A percentile compares a stretch with the other conserved stretches of the same genome.
Evolutionary conservation across 2,888 invertebrate genomes (phyloP).

Genomic region (Xestia c-nigrum): DNA sequence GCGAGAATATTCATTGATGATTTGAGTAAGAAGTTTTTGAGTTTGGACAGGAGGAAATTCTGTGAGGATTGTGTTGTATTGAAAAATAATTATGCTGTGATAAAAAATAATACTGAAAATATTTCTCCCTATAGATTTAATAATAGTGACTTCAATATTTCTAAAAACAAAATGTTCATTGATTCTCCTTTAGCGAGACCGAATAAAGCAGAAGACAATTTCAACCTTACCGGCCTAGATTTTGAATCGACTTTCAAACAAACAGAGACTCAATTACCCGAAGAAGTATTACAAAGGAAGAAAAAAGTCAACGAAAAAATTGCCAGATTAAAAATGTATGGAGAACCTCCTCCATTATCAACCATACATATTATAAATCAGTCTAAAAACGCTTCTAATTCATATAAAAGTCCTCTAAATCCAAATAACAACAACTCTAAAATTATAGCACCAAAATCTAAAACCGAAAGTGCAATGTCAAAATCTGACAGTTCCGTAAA

Average conservation of each 20-base stretch:
- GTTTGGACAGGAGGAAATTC: constrained; percentile 71
- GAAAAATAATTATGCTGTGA: constrained; percentile 77
- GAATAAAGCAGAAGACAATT: constrained; percentile 71
- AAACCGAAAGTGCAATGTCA: background rate
- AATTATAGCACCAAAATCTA: constrained; percentile 17
- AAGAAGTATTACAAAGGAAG: constrained; percentile 77
- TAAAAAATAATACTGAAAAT: constrained; percentile 74
- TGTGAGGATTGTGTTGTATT: constrained; percentile 78
- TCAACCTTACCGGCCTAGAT: constrained; percentile 83
- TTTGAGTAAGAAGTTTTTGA: constrained; percentile 78
- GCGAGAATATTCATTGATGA: constrained; percentile 85
- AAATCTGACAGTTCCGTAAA: constrained; percentile 58
- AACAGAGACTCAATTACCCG: constrained; percentile 76
- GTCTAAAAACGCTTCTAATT: constrained; percentile 78
- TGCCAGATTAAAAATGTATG: constrained; percentile 88
- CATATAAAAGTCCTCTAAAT: constrained; percentile 83
- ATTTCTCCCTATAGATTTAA: constrained; percentile 82
- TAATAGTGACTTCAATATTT: constrained; percentile 76
- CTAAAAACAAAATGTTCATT: constrained; percentile 78
- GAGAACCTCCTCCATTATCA: constrained; percentile 90
- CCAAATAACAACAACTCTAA: constrained; percentile 60
- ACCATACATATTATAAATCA: constrained; percentile 84
- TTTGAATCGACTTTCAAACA: constrained; percentile 87
- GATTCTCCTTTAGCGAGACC: constrained; percentile 76
- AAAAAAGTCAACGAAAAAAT: constrained; percentile 83